These are phyloP conservation scores for Picathartes gymnocephalus DNA, from an alignment of 2,113 vertebrate species.

Conservation along the genomic window DNA sequence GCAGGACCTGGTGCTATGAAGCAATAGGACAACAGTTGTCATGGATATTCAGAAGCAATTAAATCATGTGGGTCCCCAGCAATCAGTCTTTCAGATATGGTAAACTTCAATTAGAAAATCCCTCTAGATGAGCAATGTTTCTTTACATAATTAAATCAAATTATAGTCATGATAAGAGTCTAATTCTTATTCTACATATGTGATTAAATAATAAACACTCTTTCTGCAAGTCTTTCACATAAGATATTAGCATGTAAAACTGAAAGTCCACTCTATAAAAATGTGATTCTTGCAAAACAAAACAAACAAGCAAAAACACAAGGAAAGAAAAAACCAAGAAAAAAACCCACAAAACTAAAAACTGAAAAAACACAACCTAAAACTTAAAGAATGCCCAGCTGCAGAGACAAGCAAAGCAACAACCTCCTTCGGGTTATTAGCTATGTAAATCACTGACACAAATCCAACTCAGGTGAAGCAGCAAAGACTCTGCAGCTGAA, in stretches of 20 bases:
- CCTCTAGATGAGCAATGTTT: background rate
- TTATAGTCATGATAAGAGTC: background rate
- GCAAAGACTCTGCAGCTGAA: background rate
- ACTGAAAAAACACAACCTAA: background rate
- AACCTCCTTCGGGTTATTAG: background rate
- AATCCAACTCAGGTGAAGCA: background rate
- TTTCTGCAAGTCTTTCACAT: background rate
- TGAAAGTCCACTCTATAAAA: background rate
- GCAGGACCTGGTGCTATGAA: background rate
- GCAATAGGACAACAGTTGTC: background rate
- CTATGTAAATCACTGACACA: background rate
- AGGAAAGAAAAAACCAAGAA: background rate
- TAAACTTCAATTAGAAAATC: background rate
- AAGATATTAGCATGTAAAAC: background rate
- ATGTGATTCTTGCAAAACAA: background rate
- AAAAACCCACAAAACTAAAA: no score
- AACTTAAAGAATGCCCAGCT: background rate
- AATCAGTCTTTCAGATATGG: background rate
- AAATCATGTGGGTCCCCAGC: background rate
- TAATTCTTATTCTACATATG: background rate
- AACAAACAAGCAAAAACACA: background rate
- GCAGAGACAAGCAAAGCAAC: background rate
- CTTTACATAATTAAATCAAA: background rate
- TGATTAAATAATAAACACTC: background rate
- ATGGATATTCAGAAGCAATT: background rate